Evolutionary conservation across 2,888 invertebrate species (phyloP).

Genomic region (Muscina levida): DNA sequence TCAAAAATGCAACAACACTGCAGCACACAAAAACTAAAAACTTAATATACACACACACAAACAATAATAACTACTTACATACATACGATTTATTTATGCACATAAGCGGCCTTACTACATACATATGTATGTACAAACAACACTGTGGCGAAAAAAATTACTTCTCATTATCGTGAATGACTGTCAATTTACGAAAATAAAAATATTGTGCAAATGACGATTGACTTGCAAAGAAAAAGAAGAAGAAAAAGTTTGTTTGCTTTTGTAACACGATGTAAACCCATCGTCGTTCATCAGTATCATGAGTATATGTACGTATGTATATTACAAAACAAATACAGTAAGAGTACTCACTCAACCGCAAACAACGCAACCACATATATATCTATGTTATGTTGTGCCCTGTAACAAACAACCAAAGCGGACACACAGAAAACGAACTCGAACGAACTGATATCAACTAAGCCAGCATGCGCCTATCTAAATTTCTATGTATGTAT

Average conservation of each 20-base stretch:
- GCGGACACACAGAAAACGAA: too few species aligned
- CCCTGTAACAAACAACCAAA: neutral
- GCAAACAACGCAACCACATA: neutral
- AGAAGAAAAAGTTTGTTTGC: too few species aligned
- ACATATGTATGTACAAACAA: neutral
- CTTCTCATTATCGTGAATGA: slow-evolving; percentile 54
- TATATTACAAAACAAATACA: too few species aligned
- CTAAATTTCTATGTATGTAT: neutral
- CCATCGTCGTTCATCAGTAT: too few species aligned
- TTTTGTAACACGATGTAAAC: neutral
- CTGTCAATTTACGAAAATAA: slow-evolving; percentile 57
- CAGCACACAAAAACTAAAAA: neutral
- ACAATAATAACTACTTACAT: slow-evolving; percentile 12
- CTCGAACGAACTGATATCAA: slow-evolving; percentile 16
- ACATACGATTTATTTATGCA: neutral
- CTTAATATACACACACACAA: neutral
- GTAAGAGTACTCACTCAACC: slow-evolving; percentile 8
- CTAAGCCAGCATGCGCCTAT: neutral
- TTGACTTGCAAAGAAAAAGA: slow-evolving; percentile 12
- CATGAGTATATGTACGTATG: too few species aligned
- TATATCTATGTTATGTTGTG: neutral
- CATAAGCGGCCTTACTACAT: neutral
- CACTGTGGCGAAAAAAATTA: slow-evolving; percentile 18
- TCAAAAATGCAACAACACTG: slow-evolving; percentile 41
- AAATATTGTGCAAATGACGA: slow-evolving; percentile 44